These are phyloP conservation scores for Drosophila subsilvestris DNA, from an alignment of 2,888 invertebrate genomes.

Conservation along the genomic window DNA sequence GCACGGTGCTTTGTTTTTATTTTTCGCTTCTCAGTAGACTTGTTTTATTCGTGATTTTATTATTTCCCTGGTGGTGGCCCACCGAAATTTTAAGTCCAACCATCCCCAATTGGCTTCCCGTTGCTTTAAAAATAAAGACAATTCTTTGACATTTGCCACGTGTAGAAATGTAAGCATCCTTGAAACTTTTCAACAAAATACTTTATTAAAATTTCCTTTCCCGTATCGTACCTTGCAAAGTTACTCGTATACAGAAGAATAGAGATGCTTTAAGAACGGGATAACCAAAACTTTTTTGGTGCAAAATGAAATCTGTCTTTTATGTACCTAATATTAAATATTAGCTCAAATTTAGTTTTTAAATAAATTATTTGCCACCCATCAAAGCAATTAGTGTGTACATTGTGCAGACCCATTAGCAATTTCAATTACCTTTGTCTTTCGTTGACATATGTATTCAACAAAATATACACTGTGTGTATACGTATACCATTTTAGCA, in stretches of 20 bases:
- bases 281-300: not conserved
- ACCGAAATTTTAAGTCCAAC: constrained; percentile 32
- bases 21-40: constrained; percentile 44
- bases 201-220: constrained; percentile 25
- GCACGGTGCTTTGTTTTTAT: constrained; percentile 46
- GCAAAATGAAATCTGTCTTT: not conserved
- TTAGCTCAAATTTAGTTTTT: constrained; percentile 25
- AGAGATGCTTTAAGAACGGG: constrained; percentile 9
- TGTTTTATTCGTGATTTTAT: constrained; percentile 65
- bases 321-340: constrained; percentile 26
- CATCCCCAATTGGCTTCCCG: constrained; percentile 25
- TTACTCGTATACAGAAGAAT: not conserved
- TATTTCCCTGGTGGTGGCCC: constrained; percentile 42
- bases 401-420: constrained; percentile 43
- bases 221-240: not conserved
- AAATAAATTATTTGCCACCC: constrained; percentile 44
- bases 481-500: constrained; percentile 10
- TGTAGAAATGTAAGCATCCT: constrained; percentile 2
- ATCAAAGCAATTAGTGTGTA: constrained; percentile 48
- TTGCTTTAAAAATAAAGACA: constrained; percentile 25
- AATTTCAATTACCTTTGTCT: constrained; percentile 55
- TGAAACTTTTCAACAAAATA: constrained; percentile 27
- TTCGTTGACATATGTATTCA: constrained; percentile 29
- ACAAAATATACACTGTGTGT: constrained; percentile 18
- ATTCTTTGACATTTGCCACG: constrained; percentile 33